phyloP scores from a whole-genome alignment of 2,797 vertebrate species.

The Typhlichthys subterraneus region DNA sequence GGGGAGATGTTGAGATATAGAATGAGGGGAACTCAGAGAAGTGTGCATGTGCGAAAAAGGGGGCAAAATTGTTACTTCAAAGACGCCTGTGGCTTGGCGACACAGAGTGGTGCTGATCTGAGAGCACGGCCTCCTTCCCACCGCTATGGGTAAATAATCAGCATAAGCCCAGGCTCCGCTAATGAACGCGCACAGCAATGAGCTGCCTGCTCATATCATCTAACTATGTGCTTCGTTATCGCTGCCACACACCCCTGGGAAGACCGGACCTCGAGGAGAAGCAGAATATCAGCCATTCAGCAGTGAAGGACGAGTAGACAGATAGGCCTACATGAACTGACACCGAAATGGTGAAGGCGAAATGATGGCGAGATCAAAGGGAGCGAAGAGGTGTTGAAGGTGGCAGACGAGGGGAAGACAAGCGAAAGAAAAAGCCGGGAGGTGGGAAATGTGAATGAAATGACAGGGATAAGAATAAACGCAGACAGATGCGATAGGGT shows the following conservation, averaged over 20 bases:
- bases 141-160: conserved; percentile 48
- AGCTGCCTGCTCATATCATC: conserved; percentile 67
- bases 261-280: conserved; percentile 49
- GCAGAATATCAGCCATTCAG: conserved; percentile 47
- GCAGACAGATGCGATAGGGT: too few species aligned
- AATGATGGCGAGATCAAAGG: conserved; percentile 4
- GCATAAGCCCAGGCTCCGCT: conserved; percentile 68
- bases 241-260: conserved; percentile 62
- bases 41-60: conserved; percentile 30
- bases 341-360: conserved; percentile 19
- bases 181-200: conserved; percentile 72
- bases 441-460: background rate
- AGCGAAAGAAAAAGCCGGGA: conserved; percentile 52
- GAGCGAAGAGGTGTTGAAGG: conserved; percentile 35
- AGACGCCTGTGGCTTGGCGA: conserved; percentile 58
- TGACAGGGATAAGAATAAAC: background rate
- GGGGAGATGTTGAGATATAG: conserved; percentile 46
- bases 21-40: conserved; percentile 33
- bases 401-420: conserved; percentile 27
- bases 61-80: conserved; percentile 58
- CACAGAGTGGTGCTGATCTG: conserved; percentile 54
- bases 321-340: conserved; percentile 52
- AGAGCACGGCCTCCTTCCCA: too few species aligned
- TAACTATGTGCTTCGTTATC: conserved; percentile 74
- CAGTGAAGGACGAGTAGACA: conserved; percentile 69